Percentiles rank a stretch among this genome's conserved stretches.
These are phyloP conservation scores for Oscheius myriophilus DNA, from an alignment of 2,888 invertebrate species.

Conservation along the genomic window DNA sequence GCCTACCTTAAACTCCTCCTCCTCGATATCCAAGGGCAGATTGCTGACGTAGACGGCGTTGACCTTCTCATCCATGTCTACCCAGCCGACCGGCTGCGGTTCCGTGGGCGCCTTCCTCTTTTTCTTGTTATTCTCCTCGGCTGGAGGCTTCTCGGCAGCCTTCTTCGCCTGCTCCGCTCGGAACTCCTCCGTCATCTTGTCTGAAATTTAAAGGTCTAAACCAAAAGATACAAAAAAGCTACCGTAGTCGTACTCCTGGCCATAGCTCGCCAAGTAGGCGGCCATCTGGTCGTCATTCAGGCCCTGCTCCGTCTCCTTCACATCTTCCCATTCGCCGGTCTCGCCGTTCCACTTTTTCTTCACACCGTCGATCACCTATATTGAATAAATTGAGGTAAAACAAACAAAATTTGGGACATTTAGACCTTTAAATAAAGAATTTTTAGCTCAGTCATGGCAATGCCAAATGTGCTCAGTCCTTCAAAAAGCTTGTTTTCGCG, in stretches of 20 bases:
- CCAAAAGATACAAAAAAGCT: background rate
- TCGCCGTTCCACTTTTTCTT: slow-evolving; percentile 78
- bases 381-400: background rate
- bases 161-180: slow-evolving; percentile 36
- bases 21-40: slow-evolving; percentile 86
- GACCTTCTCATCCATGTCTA: slow-evolving; percentile 85
- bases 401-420: background rate
- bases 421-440: background rate
- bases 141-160: slow-evolving; percentile 32
- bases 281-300: slow-evolving; percentile 96
- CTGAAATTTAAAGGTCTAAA: slow-evolving; percentile 25
- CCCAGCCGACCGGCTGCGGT: slow-evolving; percentile 80
- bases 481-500: no score
- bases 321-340: slow-evolving; percentile 92
- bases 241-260: slow-evolving; percentile 60
- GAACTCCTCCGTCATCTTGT: slow-evolving; percentile 49
- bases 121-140: slow-evolving; percentile 56
- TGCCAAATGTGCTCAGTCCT: no score
- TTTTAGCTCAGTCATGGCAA: no score
- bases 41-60: slow-evolving; percentile 96
- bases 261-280: slow-evolving; percentile 90
- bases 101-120: slow-evolving; percentile 37
- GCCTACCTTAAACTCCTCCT: slow-evolving; percentile 76
- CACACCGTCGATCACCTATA: slow-evolving; percentile 23
- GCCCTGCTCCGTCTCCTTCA: slow-evolving; percentile 54